Base-by-base conservation (phyloP, 2,797 vertebrate genomes). In the Falco rusticolus region DNA sequence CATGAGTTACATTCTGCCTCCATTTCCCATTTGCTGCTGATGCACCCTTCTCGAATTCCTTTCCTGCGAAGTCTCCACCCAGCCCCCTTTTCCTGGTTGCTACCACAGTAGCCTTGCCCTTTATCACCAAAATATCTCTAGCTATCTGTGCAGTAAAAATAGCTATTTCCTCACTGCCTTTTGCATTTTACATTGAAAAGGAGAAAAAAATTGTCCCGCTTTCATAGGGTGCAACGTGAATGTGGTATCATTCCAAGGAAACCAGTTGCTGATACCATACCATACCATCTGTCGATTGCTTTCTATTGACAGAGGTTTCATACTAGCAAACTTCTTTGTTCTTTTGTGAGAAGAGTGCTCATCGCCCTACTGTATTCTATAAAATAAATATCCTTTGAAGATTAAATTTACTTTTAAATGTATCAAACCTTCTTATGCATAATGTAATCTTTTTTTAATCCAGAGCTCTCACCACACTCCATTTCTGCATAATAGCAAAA, bases 11-110 rank as follows among this genome's bases (percentile, higher is more conserved):
- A 72, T 57, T 86, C 64, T 91, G 45, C 64, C 60, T 85, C 45
- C 54, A 14, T 39, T 88, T 88, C 60, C 50, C 41, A 70, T 71
- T 54, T 68, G 54, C 39, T 84, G 48, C 45, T 65, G 37, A 41
- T 53, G n/a, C 29, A 18, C 45, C 47, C 50, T 56, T 89, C 92
- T 65, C 70, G 26, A 85, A 19, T 6, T 84, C 84, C 64, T 47
- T 95, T 95, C 95, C 92, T 87, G 87, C 41, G 63, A 45, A 65
- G 54, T 50, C 89, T 93, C 87, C 91, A 92, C 93, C 90, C 95
- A 94, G 79, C 19, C 47, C 59, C 43, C 93, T 80, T 56, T 94
- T 94, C 94, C 93, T 90, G 90, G 51, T 17, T 83, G 26, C 68
- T 91, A 34, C 53, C 77, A 89, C 89, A 95, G 75, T 77, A 93